Base-by-base conservation (phyloP, 37 sponge, comb jelly and placozoan genomes). In the Eunapius fragilis region DNA sequence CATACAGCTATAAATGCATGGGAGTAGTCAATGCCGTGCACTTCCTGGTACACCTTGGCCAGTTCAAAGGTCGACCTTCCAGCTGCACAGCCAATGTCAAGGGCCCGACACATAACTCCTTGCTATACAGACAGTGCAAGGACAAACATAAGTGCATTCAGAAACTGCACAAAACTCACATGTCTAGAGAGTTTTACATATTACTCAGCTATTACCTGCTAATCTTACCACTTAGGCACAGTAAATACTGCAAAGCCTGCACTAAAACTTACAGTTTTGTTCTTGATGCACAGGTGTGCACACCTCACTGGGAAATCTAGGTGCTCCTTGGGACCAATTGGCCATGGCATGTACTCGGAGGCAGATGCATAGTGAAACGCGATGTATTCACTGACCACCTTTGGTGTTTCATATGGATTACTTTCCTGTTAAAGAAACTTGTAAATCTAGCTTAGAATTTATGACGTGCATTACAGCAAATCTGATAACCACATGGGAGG, bases 61-160 rank as follows among this genome's bases (percentile, higher is more conserved):
- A 97, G 86, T 31, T 97, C 97, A 88, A 97, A 97, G 69, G 91
- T 82, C 0, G 93, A 75, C 27, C 95, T 58, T 28, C 97, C 97
- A 31, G 94, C 97, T 26, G 97, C 88, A 92, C 97, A 97, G 28
- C 97, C 97, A 26, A 97, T 37, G 45, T 97, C 97, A 17, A 97
- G 70, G 23, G 95, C 97, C 25, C 95, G 75, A 72, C 80, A 87
- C 72, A 82, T 4, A 9, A 94, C 88, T 25, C 50, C 88, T 19
- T 84, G 86, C 94, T 95, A 71, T 26, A 82, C 32, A n/a, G n/a
- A 71, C 14, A 47, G 28, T 41, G 6, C 41, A 58, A 19, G 6
- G 58, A 11, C 58, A 58, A 58, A 58, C 6, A 58, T 17, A 58
- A 58, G 58, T 17, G 14, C 58, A 58, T 58, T 2, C 0, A 58